Conservation (phyloP, 2,113 vertebrate species). For the Lathamus discolor region DNA sequence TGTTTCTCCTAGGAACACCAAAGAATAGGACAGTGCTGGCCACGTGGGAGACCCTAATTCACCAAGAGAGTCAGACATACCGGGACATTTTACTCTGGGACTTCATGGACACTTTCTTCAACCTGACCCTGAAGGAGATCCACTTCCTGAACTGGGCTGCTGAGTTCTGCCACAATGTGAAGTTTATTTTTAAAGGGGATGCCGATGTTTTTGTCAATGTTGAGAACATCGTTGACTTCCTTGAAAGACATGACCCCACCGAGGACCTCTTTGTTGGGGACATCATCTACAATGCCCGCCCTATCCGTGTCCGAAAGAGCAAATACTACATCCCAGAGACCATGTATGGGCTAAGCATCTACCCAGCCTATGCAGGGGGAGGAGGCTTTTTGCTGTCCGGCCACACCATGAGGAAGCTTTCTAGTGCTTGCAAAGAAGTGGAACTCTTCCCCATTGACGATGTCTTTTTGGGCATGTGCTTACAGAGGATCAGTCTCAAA, state of each 20-base stretch:
- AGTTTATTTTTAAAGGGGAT: slow-evolving; percentile 95
- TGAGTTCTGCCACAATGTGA: slow-evolving; percentile 80
- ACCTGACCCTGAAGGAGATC: slow-evolving; percentile 95
- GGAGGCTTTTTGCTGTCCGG: slow-evolving; percentile 93
- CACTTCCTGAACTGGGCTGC: slow-evolving; percentile 93
- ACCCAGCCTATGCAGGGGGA: slow-evolving; percentile 91
- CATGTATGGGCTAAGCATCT: slow-evolving; percentile 85
- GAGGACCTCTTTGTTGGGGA: slow-evolving; percentile 91
- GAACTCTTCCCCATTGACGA: slow-evolving; percentile 97
- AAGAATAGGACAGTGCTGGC: slow-evolving; percentile 77
- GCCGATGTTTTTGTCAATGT: slow-evolving; percentile 93
- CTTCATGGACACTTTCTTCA: slow-evolving; percentile 97
- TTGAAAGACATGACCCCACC: slow-evolving; percentile 64
- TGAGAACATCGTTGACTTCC: slow-evolving; percentile 91
- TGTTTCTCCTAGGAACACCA: slow-evolving; percentile 91
- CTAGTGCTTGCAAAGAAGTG: slow-evolving; percentile 86
- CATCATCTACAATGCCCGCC: slow-evolving; percentile 89
- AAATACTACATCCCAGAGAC: slow-evolving; percentile 94
- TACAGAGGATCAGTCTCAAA: slow-evolving; percentile 86
- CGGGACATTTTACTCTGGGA: slow-evolving; percentile 93
- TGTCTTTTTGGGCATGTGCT: slow-evolving; percentile 96
- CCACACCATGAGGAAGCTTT: slow-evolving; percentile 82
- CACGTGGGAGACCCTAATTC: slow-evolving; percentile 86
- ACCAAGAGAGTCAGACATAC: slow-evolving; percentile 85
- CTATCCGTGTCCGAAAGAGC: slow-evolving; percentile 84